These are phyloP conservation scores for Dinoponera quadriceps DNA, from an alignment of 1,140 invertebrate species.

Conservation along the genomic window DNA sequence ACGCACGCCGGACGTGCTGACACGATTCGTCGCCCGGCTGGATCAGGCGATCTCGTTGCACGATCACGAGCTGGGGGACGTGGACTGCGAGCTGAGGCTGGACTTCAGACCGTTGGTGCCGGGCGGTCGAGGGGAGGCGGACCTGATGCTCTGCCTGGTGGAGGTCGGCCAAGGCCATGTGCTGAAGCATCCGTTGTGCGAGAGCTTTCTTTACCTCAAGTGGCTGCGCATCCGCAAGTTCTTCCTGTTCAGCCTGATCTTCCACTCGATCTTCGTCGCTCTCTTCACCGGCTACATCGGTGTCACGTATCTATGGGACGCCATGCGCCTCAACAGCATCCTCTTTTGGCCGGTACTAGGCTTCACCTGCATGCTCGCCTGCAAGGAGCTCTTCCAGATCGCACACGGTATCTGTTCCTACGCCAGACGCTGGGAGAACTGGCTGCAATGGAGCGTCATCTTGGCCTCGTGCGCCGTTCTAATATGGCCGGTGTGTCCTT, in stretches of 20 bases:
- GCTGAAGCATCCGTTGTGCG: slow-evolving; percentile 92
- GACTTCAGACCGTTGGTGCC: slow-evolving; percentile 91
- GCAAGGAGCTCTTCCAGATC: slow-evolving; percentile 91
- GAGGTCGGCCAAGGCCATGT: slow-evolving; percentile 91
- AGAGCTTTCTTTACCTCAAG: slow-evolving; percentile 93
- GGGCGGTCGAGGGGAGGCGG: slow-evolving; percentile 89
- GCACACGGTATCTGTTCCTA: slow-evolving; percentile 90
- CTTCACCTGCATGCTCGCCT: slow-evolving; percentile 88
- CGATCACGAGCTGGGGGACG: slow-evolving; percentile 93
- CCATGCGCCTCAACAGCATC: slow-evolving; percentile 86
- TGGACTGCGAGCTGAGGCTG: slow-evolving; percentile 92
- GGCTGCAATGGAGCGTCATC: slow-evolving; percentile 92
- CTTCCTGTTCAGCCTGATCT: slow-evolving; percentile 92
- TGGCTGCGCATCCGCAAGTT: slow-evolving; percentile 94
- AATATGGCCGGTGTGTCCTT: slow-evolving; percentile 80
- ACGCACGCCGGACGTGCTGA: slow-evolving; percentile 92
- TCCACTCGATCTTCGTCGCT: slow-evolving; percentile 91
- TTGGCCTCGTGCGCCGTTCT: slow-evolving; percentile 88
- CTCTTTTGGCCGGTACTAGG: slow-evolving; percentile 85
- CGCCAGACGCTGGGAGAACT: slow-evolving; percentile 93
- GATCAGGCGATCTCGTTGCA: slow-evolving; percentile 91
- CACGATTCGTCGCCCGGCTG: slow-evolving; percentile 89
- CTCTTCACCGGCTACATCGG: slow-evolving; percentile 90
- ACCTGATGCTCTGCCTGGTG: slow-evolving; percentile 90
- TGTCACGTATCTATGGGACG: slow-evolving; percentile 85